Percentiles rank a stretch among this genome's conserved stretches.
Evolutionary conservation across 2,797 vertebrate species (phyloP).

Genomic region (Rhinogobio ventralis): DNA sequence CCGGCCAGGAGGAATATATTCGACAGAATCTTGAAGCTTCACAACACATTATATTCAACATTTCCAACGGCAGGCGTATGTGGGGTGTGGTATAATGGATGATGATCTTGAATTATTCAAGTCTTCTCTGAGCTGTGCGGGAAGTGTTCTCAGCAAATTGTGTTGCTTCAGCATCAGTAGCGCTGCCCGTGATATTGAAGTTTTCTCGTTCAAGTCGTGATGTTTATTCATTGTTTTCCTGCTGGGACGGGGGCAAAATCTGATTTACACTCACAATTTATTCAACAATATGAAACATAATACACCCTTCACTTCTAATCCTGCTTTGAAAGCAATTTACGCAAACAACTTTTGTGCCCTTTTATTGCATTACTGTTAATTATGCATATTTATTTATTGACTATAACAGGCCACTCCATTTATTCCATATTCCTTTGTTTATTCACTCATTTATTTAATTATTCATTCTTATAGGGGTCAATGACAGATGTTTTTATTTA

Average conservation of each 20-base stretch:
- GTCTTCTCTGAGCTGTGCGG: conserved; percentile 42
- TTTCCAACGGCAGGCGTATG: conserved; percentile 63
- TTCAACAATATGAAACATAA: conserved; percentile 51
- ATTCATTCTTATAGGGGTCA: not conserved
- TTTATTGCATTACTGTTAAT: conserved; percentile 23
- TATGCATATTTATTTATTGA: conserved; percentile 25
- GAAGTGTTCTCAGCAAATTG: conserved; percentile 52
- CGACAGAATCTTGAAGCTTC: conserved; percentile 70
- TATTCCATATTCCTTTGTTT: not conserved
- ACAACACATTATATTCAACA: conserved; percentile 78
- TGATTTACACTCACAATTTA: conserved; percentile 50
- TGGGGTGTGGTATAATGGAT: conserved; percentile 65
- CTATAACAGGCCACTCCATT: not conserved
- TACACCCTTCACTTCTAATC: conserved; percentile 48
- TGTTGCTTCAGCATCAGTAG: conserved; percentile 53
- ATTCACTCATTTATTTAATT: not conserved
- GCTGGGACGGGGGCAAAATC: conserved; percentile 40
- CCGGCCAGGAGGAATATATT: conserved; percentile 63
- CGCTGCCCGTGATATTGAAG: conserved; percentile 43
- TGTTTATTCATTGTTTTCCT: conserved; percentile 50
- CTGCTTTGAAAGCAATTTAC: conserved; percentile 43
- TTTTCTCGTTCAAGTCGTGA: conserved; percentile 36
- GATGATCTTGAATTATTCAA: conserved; percentile 82
- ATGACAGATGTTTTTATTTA: no score
- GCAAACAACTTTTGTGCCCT: not conserved